phyloP scores from a whole-genome alignment of 2,797 vertebrate genomes.

The Coluber constrictor region DNA sequence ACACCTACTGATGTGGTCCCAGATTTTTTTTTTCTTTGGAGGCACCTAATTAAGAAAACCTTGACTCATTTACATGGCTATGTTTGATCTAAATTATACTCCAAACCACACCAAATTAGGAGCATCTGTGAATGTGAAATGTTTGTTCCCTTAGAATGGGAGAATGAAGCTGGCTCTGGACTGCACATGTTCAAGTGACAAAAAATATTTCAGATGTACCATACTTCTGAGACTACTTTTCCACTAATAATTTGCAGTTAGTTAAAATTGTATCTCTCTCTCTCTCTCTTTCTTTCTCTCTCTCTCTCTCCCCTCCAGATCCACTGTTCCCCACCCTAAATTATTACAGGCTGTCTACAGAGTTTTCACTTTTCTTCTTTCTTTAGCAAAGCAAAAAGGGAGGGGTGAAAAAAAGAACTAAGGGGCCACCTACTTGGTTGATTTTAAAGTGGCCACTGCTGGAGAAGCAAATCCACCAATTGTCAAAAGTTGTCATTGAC shows the following conservation, averaged over 20 bases:
- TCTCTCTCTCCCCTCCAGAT: neutral
- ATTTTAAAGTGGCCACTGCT: slow-evolving; percentile 43
- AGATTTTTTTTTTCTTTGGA: slow-evolving; percentile 75
- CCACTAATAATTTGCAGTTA: slow-evolving; percentile 83
- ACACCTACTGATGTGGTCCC: slow-evolving; percentile 93
- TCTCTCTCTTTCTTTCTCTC: neutral
- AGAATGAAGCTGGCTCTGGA: slow-evolving; percentile 83
- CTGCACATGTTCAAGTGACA: slow-evolving; percentile 95
- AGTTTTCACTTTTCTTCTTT: slow-evolving; percentile 60
- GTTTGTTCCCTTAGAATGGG: slow-evolving; percentile 82
- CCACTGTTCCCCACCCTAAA: slow-evolving; percentile 66
- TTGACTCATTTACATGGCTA: slow-evolving; percentile 99
- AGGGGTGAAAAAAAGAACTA: neutral
- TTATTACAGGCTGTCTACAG: slow-evolving; percentile 82
- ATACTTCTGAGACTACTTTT: slow-evolving; percentile 85
- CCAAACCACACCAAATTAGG: slow-evolving; percentile 99
- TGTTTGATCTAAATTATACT: slow-evolving; percentile 99
- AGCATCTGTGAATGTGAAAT: slow-evolving; percentile 98
- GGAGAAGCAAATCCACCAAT: slow-evolving; percentile 35
- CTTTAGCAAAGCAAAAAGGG: slow-evolving; percentile 9
- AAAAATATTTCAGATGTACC: slow-evolving; percentile 89
- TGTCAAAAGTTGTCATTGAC: neutral
- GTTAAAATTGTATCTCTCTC: slow-evolving; percentile 73
- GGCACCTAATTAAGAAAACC: slow-evolving; percentile 97
- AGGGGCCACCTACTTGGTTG: slow-evolving; percentile 55